Base-by-base conservation (phyloP, 2,797 vertebrate species). In the Myotis myotis region DNA sequence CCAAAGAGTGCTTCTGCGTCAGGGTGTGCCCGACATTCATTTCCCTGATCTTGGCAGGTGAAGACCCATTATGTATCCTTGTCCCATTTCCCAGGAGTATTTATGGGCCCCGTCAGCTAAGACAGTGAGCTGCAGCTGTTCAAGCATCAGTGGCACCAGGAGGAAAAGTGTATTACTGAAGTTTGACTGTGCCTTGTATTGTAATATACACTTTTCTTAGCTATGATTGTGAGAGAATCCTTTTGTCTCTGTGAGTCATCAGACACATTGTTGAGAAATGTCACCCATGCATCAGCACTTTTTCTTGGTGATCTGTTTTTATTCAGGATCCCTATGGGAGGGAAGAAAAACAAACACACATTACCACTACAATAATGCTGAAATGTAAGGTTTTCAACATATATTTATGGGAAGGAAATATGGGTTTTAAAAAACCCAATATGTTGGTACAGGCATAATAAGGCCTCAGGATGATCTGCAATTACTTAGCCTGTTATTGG, bases 401-500 rank as follows among this genome's bases (percentile, higher is more conserved):
- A 3, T 53, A 92, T 85, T 96, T 97, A 86, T 8, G 33, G 82
- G 80, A 89, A 84, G 66, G 79, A 87, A 91, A 95, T 82, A 41
- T 0, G 28, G 53, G 71, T 80, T 96, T 93, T 95, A 28, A 92
- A 84, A 85, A 75, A 49, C 91, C 91, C 87, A 70, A 36, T 82
- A 3, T 95, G 68, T 80, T 80, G 9, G 88, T 85, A 93, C 89
- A 84, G 91, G 6, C 62, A 74, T 86, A 95, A 93, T 93, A 90
- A 91, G 44, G 38, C 0, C 0, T 95, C n/a, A 3, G 84, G 41
- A 96, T 96, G 93, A 93, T 72, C 82, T 93, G 82, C 71, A 78
- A 30, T 15, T 66, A 78, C 95, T 96, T 41, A 96, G 7, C 86
- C 97, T 95, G 51, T 94, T 91, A 89, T 33, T 68, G 95, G 76